Evolutionary conservation across 2,888 invertebrate species (phyloP).

Genomic region (Phrixothrix hirtus): DNA sequence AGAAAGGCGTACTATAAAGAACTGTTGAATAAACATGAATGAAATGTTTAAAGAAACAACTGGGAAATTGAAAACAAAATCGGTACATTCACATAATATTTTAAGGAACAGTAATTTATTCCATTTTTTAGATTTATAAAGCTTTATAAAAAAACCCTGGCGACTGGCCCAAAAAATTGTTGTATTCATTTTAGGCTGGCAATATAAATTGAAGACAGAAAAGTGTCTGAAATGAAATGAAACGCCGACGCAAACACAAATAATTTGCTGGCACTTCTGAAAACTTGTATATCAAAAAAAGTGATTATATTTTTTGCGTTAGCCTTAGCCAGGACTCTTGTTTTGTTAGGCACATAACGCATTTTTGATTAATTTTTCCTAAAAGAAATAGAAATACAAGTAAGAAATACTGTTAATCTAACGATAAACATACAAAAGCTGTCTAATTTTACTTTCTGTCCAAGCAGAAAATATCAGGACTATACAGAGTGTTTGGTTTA

Average conservation of each 20-base stretch:
- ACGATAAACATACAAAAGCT: no score
- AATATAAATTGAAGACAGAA: slow-evolving; percentile 22
- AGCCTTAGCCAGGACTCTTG: no score
- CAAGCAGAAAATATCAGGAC: no score
- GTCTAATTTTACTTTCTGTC: no score
- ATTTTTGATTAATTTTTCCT: slow-evolving; percentile 7
- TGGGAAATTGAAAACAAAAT: no score
- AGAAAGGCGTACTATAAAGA: no score
- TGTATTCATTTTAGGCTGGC: slow-evolving; percentile 15
- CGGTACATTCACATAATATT: not conserved
- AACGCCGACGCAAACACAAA: slow-evolving; percentile 21
- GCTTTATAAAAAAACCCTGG: slow-evolving; percentile 7
- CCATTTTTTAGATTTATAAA: slow-evolving; percentile 8
- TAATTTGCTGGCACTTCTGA: slow-evolving; percentile 21
- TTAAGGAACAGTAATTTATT: slow-evolving; percentile 6
- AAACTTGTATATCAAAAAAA: slow-evolving; percentile 12
- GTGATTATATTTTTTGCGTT: slow-evolving; percentile 16
- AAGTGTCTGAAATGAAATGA: slow-evolving; percentile 22
- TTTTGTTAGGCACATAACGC: no score
- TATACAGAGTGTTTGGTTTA: no score
- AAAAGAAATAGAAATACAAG: not conserved
- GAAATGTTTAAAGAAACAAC: no score
- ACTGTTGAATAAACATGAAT: no score
- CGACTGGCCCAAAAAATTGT: slow-evolving; percentile 13
- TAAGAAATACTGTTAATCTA: not conserved